Evolutionary conservation across 2,888 invertebrate genomes (phyloP).

Genomic region (Quadriops clusia): DNA sequence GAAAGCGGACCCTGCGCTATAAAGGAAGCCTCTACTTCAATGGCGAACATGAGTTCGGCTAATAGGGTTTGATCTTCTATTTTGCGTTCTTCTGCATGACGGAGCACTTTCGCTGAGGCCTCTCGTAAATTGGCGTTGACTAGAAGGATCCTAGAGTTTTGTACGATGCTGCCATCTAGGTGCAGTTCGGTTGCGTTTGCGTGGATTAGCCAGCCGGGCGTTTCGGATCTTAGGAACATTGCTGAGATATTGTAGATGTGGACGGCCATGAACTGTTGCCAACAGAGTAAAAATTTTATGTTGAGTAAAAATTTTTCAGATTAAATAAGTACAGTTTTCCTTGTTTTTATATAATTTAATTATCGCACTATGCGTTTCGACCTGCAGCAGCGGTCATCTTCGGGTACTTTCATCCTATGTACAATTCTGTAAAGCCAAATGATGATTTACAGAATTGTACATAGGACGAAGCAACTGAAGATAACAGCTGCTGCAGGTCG

Average conservation of each 20-base stretch:
- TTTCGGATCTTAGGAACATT: conserved; percentile 48
- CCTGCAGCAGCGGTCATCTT: too few relatives aligned
- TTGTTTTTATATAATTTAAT: neutral
- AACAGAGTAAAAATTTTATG: conserved; percentile 2
- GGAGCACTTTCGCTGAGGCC: conserved; percentile 48
- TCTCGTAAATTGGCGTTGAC: conserved; percentile 62
- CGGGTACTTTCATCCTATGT: too few relatives aligned
- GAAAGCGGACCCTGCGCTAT: conserved; percentile 76
- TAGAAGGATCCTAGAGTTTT: conserved; percentile 54
- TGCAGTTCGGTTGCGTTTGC: conserved; percentile 58
- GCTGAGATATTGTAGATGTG: conserved; percentile 64
- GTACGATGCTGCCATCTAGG: conserved; percentile 57
- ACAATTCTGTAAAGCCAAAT: too few relatives aligned
- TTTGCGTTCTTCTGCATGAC: conserved; percentile 35
- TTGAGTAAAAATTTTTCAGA: conserved; percentile 6
- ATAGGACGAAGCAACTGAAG: too few relatives aligned
- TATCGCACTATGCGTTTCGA: too few relatives aligned
- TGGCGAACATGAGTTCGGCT: conserved; percentile 60
- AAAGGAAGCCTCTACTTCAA: conserved; percentile 64
- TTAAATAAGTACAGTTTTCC: too few relatives aligned
- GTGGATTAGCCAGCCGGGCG: conserved; percentile 58
- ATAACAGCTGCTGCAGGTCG: too few relatives aligned
- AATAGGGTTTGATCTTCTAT: conserved; percentile 51
- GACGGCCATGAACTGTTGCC: conserved; percentile 68
- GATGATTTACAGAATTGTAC: too few relatives aligned